Evolutionary conservation across 2,888 invertebrate species (phyloP), one percentile per base, ranked within the genome.

Genomic region (Parthenolecanium corni): DNA sequence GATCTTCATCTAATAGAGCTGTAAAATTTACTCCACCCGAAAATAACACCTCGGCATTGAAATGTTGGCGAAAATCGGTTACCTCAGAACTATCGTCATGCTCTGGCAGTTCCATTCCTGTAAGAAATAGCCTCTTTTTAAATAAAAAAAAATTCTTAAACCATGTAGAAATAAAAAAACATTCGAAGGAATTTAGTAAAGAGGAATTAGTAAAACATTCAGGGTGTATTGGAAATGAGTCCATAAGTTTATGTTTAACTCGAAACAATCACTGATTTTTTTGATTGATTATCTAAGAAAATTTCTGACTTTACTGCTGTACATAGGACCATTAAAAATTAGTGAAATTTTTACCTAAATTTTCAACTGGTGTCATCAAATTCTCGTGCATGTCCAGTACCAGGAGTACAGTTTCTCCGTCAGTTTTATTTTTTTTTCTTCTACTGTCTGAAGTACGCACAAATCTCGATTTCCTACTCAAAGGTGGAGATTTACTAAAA

Each of bases 51-150:
- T 80, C 81, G 68, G 80, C 80, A 9, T 81, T 82, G 71, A 87
- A 86, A 68, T 84, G 78, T 68, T 84, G 82, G 71, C 80, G 80
- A 68, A 86, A 83, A 72, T 85, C 84, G 58, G 84, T 84, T n/a
- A 83, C 80, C 21, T 81, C 81, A 66, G 84, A 84, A 69, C 85
- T 84, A 71, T 83, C 84, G 68, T 84, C 84, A 73, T 79, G 72
- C 72, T 84, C 84, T 1, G 66, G 67, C 74, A 86, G 79, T 76
- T 85, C 85, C 67, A 86, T 84, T 49, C 69, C 69, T 69, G 42
- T 3, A n/a, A n/a, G n/a, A n/a, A n/a, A n/a, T n/a, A n/a, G n/a
- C n/a, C n/a, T n/a, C n/a, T n/a, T n/a, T 12, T 12, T 38, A 12
- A 38, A 12, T 9, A 14, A 36, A 62, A 18, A 31, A 16, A 62